Percentiles rank a stretch among this genome's conserved stretches.
These are phyloP conservation scores for Stenotaenia linearis DNA, from an alignment of 2,888 invertebrate genomes.

Conservation along the genomic window DNA sequence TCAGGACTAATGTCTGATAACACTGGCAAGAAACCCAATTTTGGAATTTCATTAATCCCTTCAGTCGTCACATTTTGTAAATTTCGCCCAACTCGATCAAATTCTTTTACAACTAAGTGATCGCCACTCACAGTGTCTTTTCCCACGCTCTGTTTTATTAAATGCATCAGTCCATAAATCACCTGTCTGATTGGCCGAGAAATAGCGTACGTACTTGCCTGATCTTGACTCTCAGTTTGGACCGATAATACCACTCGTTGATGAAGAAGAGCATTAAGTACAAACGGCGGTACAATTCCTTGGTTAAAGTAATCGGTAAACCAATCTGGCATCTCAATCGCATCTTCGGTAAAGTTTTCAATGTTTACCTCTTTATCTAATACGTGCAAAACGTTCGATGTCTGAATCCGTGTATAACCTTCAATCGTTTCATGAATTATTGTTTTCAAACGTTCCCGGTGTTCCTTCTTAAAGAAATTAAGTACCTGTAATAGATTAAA, in stretches of 20 bases:
- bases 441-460: constrained; percentile 39
- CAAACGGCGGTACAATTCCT: constrained; percentile 59
- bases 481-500: constrained; percentile 41
- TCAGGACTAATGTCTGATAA: not conserved
- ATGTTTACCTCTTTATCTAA: constrained; percentile 39
- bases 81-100: not conserved
- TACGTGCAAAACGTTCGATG: constrained; percentile 37
- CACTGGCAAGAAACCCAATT: constrained; percentile 4
- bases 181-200: constrained; percentile 42
- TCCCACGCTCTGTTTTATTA: constrained; percentile 34
- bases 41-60: not conserved
- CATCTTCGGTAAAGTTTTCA: constrained; percentile 8
- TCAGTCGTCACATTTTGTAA: not conserved
- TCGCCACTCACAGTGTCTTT: no score
- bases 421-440: constrained; percentile 42
- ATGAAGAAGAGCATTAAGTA: constrained; percentile 51
- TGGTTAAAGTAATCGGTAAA: constrained; percentile 58
- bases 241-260: constrained; percentile 42
- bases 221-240: constrained; percentile 43
- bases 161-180: constrained; percentile 44
- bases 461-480: constrained; percentile 39
- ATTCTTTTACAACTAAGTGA: not conserved
- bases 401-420: constrained; percentile 40
- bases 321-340: constrained; percentile 55
- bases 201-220: constrained; percentile 41